Evolutionary conservation across 2,888 invertebrate genomes (phyloP).

Genomic region (Homarus gammarus): DNA sequence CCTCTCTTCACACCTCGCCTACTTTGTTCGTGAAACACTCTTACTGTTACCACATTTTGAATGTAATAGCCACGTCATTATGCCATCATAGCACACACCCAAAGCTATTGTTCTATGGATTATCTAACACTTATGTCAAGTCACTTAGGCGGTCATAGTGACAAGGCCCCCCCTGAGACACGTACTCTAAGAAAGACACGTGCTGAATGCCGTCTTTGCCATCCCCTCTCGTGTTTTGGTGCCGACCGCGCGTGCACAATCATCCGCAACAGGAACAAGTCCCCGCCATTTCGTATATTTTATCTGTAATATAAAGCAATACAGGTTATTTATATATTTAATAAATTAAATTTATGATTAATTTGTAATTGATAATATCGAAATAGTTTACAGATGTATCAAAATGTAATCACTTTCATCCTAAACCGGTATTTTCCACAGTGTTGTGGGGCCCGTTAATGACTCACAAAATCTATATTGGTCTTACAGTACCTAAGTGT

Average conservation of each 20-base stretch:
- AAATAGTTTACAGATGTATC: too few relatives aligned
- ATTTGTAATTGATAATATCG: too few relatives aligned
- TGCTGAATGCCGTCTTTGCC: slow-evolving; percentile 63
- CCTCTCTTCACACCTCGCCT: not conserved
- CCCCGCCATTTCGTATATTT: not conserved
- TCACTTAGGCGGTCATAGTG: not conserved
- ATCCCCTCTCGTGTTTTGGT: slow-evolving; percentile 53
- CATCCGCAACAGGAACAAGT: not conserved
- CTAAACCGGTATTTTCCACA: not conserved
- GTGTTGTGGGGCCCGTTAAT: not conserved
- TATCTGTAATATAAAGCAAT: not conserved
- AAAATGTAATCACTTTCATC: too few relatives aligned
- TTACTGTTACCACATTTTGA: too few relatives aligned
- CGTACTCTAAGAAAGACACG: slow-evolving; percentile 50
- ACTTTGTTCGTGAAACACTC: too few relatives aligned
- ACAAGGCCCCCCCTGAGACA: not conserved
- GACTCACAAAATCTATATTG: slow-evolving; percentile 47
- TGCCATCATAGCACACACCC: slow-evolving; percentile 9
- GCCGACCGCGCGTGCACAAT: slow-evolving; percentile 23
- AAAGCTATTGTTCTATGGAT: not conserved
- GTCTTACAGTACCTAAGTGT: slow-evolving; percentile 22
- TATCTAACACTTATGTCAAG: slow-evolving; percentile 13
- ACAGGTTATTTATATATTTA: too few relatives aligned
- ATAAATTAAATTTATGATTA: too few relatives aligned
- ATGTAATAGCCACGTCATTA: too few relatives aligned